A percentile compares a stretch with the other conserved stretches of the same genome.
Evolutionary conservation across 2,888 invertebrate genomes (phyloP).

Genomic region (Eupithecia subfuscata): DNA sequence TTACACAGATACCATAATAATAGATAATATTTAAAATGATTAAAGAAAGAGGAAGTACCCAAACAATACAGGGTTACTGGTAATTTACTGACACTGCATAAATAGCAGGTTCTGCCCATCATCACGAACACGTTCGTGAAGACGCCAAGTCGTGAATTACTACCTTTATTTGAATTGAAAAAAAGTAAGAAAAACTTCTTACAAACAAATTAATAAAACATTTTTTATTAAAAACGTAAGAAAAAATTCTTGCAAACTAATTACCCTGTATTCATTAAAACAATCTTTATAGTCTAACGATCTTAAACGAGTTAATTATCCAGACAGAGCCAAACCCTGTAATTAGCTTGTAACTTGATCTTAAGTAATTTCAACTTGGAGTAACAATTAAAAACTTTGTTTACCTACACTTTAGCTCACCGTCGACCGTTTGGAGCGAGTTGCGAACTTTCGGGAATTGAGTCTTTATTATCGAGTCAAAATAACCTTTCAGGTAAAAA

Average conservation of each 20-base stretch:
- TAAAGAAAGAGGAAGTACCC: neutral
- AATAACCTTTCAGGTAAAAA: neutral
- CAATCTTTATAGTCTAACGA: neutral
- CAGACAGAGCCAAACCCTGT: conserved; percentile 2
- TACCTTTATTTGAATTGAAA: too few relatives aligned
- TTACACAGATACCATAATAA: neutral
- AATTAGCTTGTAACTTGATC: conserved; percentile 30
- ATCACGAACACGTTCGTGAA: too few relatives aligned
- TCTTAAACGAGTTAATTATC: conserved; percentile 20
- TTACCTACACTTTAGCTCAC: conserved; percentile 9
- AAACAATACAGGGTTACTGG: neutral
- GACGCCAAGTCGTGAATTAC: too few relatives aligned
- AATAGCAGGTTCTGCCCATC: too few relatives aligned
- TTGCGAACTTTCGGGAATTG: neutral
- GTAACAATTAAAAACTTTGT: conserved; percentile 21
- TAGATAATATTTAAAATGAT: neutral
- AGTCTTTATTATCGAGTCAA: neutral
- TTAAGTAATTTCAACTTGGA: conserved; percentile 25
- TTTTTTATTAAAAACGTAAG: neutral
- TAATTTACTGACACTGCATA: too few relatives aligned
- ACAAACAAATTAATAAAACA: neutral
- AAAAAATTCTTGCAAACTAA: neutral
- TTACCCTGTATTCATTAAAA: conserved; percentile 5
- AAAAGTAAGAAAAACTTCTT: neutral
- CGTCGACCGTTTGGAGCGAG: neutral